Percentiles rank a stretch among this genome's conserved stretches.
Conservation (phyloP, 2,797 vertebrate species). For the Antrozous pallidus region DNA sequence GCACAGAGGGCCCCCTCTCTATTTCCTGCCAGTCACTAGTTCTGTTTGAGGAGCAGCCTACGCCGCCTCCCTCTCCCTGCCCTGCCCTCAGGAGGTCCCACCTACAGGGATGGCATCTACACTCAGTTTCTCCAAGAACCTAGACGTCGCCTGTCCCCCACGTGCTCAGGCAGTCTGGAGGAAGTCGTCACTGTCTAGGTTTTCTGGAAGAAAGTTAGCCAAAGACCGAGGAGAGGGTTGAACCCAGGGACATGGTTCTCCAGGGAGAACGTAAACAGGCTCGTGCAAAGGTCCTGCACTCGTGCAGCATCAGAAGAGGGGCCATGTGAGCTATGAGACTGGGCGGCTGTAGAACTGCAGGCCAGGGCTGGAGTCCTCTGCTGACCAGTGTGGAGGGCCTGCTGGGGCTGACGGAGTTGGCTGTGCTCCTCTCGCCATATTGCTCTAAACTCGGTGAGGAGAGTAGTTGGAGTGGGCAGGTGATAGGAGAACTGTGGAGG, state of each 20-base stretch:
- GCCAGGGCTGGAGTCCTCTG: not conserved
- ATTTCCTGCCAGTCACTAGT: not conserved
- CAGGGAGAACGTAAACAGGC: not conserved
- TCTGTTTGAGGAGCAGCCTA: not conserved
- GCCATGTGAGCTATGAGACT: too few species aligned
- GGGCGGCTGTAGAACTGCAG: rapidly evolving
- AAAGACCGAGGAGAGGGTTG: not conserved
- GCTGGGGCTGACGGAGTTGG: rapidly evolving
- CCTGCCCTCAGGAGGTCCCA: not conserved
- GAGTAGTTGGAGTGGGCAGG: not conserved
- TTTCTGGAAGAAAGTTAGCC: not conserved
- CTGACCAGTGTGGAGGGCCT: not conserved
- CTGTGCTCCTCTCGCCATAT: not conserved
- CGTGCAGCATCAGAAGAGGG: not conserved
- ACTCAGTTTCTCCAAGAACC: not conserved
- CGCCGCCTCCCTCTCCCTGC: too few species aligned
- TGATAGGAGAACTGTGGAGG: rapidly evolving
- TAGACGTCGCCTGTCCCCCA: rapidly evolving
- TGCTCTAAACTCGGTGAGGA: not conserved
- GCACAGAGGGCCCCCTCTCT: not conserved
- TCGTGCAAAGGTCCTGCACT: rapidly evolving
- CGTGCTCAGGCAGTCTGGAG: not conserved
- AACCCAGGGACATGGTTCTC: not conserved
- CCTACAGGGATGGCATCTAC: not conserved
- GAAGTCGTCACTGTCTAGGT: not conserved